Conservation (phyloP, 1,140 invertebrate genomes). For the Tyrophagus putrescentiae region DNA sequence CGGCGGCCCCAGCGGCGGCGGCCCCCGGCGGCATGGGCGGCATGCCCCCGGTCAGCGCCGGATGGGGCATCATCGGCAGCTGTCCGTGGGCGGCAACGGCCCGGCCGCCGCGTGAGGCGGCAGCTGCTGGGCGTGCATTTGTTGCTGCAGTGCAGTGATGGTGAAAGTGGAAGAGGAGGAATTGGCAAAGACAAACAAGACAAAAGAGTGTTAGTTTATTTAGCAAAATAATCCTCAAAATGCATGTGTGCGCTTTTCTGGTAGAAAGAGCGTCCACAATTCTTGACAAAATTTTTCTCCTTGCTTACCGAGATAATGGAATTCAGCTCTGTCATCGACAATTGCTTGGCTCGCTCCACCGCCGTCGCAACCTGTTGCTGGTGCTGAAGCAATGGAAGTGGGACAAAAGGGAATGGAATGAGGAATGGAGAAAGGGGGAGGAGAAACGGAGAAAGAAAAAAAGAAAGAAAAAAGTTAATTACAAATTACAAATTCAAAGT, state of each 20-base stretch:
- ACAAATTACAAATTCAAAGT: no score
- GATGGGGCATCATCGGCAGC: constrained; percentile 43
- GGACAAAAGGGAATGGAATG: no score
- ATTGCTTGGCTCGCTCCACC: constrained; percentile 93
- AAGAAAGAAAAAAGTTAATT: neutral
- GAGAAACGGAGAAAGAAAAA: neutral
- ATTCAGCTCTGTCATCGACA: constrained; percentile 94
- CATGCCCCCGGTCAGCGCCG: constrained; percentile 26
- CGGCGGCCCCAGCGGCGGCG: constrained; percentile 33
- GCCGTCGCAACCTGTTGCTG: constrained; percentile 95
- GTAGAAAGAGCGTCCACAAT: no score
- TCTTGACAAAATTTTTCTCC: no score
- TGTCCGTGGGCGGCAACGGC: constrained; percentile 33
- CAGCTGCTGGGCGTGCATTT: constrained; percentile 78
- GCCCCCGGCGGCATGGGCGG: constrained; percentile 26
- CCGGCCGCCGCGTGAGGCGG: constrained; percentile 54
- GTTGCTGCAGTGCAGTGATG: constrained; percentile 41
- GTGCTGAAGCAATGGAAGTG: no score
- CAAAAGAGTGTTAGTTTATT: no score
- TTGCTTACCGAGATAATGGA: constrained; percentile 56
- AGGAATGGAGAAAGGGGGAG: no score
- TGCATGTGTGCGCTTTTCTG: no score
- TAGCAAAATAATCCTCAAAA: no score
- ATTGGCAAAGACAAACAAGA: no score
- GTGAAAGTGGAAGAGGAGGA: neutral